These are phyloP conservation scores for Falco cherrug DNA, from an alignment of 2,797 vertebrate species.

Conservation along the genomic window DNA sequence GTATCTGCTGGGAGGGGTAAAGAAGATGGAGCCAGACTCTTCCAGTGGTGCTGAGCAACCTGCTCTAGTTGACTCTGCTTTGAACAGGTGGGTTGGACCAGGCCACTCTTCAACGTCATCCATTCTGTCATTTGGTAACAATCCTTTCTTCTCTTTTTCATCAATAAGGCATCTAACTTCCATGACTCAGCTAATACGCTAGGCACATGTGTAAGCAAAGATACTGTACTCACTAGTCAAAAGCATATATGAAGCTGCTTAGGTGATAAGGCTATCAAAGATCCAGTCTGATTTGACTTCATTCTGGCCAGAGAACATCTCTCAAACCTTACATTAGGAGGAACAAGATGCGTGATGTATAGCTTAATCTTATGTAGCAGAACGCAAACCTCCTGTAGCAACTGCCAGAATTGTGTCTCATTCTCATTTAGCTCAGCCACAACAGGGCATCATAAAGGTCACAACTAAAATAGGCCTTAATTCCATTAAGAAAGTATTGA, in stretches of 20 bases:
- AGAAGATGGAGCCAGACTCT: not conserved
- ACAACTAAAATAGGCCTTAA: not conserved
- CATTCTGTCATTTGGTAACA: not conserved
- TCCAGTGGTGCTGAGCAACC: not conserved
- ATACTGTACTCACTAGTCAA: not conserved
- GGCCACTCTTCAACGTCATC: not conserved
- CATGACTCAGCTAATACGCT: not conserved
- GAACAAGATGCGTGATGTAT: not conserved
- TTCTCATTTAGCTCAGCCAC: not conserved
- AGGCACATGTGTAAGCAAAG: not conserved
- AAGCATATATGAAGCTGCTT: not conserved
- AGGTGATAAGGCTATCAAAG: not conserved
- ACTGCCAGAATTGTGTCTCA: not conserved
- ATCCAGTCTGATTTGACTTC: not conserved
- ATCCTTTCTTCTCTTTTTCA: not conserved
- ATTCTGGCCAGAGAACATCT: not conserved
- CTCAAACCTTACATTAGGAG: not conserved
- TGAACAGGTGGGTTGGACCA: not conserved
- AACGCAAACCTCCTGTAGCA: not conserved
- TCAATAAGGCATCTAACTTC: not conserved
- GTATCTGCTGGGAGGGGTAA: not conserved
- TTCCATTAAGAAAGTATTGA: not conserved
- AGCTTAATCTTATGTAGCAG: not conserved
- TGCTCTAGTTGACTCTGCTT: not conserved
- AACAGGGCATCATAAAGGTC: not conserved